Percentiles rank a stretch among this genome's conserved stretches.
Conservation (phyloP, 2,113 vertebrate species). For the Notothenia coriiceps region DNA sequence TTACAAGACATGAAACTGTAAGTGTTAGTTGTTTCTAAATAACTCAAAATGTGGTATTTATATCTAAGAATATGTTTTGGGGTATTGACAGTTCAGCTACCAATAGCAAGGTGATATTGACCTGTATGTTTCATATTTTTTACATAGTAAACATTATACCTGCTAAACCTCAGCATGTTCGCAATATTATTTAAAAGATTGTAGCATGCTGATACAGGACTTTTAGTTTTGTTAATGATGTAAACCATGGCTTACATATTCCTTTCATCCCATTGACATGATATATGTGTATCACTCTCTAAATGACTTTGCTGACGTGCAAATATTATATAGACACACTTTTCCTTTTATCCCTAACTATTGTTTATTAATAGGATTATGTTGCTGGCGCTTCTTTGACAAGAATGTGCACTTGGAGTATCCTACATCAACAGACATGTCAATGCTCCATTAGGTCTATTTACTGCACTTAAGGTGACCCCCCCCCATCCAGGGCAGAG, state of each 20-base stretch:
- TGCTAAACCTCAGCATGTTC: neutral
- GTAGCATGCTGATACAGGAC: neutral
- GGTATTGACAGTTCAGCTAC: too few relatives aligned
- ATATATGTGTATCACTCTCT: neutral
- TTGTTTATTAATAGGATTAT: conserved; percentile 43
- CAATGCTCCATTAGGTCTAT: conserved; percentile 50
- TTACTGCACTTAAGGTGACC: conserved; percentile 34
- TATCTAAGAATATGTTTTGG: too few relatives aligned
- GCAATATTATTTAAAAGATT: neutral
- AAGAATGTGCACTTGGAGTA: conserved; percentile 16
- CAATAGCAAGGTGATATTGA: too few relatives aligned
- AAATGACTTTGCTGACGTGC: conserved; percentile 8
- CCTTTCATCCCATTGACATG: neutral
- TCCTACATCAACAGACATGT: conserved; percentile 51
- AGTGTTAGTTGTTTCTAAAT: too few relatives aligned
- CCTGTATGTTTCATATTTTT: too few relatives aligned
- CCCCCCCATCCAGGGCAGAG: conserved; percentile 12
- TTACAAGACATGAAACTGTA: too few relatives aligned
- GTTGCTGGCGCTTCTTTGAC: conserved; percentile 44
- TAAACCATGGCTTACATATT: neutral
- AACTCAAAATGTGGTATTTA: too few relatives aligned
- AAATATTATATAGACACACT: neutral
- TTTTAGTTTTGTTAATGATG: neutral
- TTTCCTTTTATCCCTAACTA: conserved; percentile 10
- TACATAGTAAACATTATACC: neutral